These are phyloP conservation scores for Anarhynchus alexandrinus DNA, from an alignment of 2,113 vertebrate genomes.

Conservation along the genomic window DNA sequence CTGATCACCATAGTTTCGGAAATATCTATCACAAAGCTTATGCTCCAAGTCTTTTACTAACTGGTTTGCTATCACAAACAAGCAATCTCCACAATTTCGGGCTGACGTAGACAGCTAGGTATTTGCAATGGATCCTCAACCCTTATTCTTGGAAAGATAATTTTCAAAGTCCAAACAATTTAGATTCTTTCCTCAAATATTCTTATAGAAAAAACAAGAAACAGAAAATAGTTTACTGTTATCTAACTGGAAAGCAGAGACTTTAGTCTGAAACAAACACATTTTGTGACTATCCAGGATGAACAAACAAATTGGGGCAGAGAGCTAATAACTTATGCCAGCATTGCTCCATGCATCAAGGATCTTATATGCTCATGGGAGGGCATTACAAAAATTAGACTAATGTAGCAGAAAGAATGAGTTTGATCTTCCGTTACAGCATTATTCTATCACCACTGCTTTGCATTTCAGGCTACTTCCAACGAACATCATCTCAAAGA, in stretches of 20 bases:
- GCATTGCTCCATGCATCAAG: conserved; percentile 34
- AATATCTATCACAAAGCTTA: conserved; percentile 4
- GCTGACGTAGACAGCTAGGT: background rate
- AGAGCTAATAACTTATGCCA: conserved; percentile 47
- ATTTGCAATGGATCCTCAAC: background rate
- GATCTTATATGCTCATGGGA: conserved; percentile 47
- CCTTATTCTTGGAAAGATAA: background rate
- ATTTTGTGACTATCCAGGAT: conserved; percentile 3
- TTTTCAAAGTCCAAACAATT: background rate
- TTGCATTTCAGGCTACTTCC: conserved; percentile 6
- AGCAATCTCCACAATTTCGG: background rate
- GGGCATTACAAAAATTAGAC: conserved; percentile 58
- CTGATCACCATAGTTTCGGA: background rate
- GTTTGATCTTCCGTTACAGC: conserved; percentile 37
- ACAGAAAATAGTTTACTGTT: background rate
- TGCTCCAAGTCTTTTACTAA: background rate
- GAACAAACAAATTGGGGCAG: conserved; percentile 40
- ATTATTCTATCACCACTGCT: conserved; percentile 2
- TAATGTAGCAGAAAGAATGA: conserved; percentile 63
- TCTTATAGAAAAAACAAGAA: background rate
- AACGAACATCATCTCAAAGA: background rate
- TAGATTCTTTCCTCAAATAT: background rate
- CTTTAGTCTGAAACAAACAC: background rate
- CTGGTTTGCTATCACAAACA: background rate
- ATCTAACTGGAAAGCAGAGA: background rate